phyloP scores from a whole-genome alignment of 2,888 invertebrate genomes.

The Uropetala carovei region DNA sequence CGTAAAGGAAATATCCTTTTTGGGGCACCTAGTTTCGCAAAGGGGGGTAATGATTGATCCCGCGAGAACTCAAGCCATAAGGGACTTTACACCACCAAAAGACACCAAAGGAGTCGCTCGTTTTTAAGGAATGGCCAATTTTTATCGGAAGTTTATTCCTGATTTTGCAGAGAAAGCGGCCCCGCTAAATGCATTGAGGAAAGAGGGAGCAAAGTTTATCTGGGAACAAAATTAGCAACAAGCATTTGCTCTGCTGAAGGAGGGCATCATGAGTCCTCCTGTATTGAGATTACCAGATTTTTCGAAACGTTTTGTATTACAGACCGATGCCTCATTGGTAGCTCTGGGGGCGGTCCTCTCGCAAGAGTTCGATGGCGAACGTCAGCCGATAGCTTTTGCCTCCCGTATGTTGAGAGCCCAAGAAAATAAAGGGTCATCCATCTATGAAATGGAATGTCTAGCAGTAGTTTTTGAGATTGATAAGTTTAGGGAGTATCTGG shows the following conservation, averaged over 20 bases:
- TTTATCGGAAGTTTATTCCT: neutral
- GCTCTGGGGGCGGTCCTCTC: conserved; percentile 66
- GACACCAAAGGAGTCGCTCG: neutral
- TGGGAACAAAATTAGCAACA: conserved; percentile 67
- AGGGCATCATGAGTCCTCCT: conserved; percentile 67
- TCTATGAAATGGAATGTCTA: neutral
- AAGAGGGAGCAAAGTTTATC: neutral
- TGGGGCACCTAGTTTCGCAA: neutral
- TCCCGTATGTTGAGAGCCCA: neutral
- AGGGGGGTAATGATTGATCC: neutral
- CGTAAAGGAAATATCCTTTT: neutral
- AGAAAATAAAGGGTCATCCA: neutral
- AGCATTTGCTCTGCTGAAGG: conserved; percentile 68
- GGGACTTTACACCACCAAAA: neutral
- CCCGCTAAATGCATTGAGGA: neutral
- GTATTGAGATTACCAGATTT: conserved; percentile 69
- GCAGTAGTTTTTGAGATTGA: neutral
- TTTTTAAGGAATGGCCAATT: neutral
- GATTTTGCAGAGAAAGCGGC: neutral
- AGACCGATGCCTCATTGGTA: conserved; percentile 67
- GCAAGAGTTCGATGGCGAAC: conserved; percentile 44
- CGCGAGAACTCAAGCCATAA: neutral
- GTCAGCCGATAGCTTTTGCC: neutral
- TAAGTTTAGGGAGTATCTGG: neutral
- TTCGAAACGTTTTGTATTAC: conserved; percentile 68